Base-by-base conservation (phyloP, 2,113 vertebrate genomes). In the Bostrychus sinensis region DNA sequence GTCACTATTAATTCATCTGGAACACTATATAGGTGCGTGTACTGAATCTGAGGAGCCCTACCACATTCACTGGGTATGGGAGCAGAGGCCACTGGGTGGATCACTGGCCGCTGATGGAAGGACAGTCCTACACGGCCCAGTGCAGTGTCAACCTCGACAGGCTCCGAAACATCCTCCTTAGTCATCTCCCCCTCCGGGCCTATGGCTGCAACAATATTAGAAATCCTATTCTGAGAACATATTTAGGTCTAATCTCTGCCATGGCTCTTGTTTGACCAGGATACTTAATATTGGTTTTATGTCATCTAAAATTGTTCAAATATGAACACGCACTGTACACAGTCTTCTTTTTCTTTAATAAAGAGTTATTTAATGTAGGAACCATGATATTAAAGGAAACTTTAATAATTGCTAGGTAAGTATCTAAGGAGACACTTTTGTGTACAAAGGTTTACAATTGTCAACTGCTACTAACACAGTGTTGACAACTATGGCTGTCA, bases 21-120 rank as follows among this genome's bases (percentile, higher is more conserved):
- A 14, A 2, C 1, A 45, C 43, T 30, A 32, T 19, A 46, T 61
- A 34, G 34, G 26, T 17, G 20, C 46, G 36, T 56, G 48, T 25
- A 16, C 13, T n/a, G 14, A 30, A 51, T 38, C 37, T 6, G 23
- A 22, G 16, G 46, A 13, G 36, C 17, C 96, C 69, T 92, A 97
- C 97, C 96, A 17, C 94, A 96, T 84, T 98, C 96, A 8, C 89
- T 92, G 88, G 96, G 96, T 95, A 98, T 96, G 19, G 97, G 97
- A 73, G 94, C 96, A 38, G 96, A 95, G 51, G 95, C 94, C 84
- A 99, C 93, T 71, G 94, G 96, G 88, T 97, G 96, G 60, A 93
- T 93, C 39, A 97, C 89, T 0, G 94, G 86, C 1, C 87, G 85
- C 68, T 86, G 86, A 55, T 69, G 70, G 51, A 77, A 53, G 13